Base-by-base conservation (phyloP, 2,888 invertebrate species). In the Lithophane ornitopus region DNA sequence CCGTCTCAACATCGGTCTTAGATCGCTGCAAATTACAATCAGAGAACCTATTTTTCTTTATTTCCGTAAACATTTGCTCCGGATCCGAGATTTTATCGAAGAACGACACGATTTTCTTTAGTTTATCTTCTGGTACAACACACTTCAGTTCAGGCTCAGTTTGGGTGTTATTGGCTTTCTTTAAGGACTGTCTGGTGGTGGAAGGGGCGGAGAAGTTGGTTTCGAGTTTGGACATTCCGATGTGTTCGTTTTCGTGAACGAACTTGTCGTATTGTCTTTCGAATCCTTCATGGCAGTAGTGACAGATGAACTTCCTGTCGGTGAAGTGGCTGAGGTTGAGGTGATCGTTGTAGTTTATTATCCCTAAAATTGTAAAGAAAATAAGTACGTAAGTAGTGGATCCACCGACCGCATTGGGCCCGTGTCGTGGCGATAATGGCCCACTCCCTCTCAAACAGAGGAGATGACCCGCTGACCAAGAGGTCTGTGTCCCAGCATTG, bases 301-400 rank as follows among this genome's bases (percentile, higher is more conserved):
- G 94, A 66, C 96, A 96, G 70, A 91, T 75, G 83, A 76, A 91
- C 69, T 93, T 94, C 12, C 93, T 91, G 1, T 94, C 93, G 1
- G 90, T 78, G 76, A 96, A 96, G 77, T 96, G 96, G 75, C 93
- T 93, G 0, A 96, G 88, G 80, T 96, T 96, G 0, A 96, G 87
- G 39, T 96, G 96, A 68, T 96, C 96, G 71, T 96, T 96, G 91
- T 96, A 96, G 85, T 96, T 96, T 56, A 96, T 96, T 67, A 96
- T 96, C 0, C 96, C 96, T 96, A 90, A 0, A 87, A 89, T 73
- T 6, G n/a, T 49, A 41, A 34, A 61, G 41, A 1, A n/a, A 54
- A 3, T 44, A 22, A 34, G 44, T 74, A 16, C 9, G 19, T n/a
- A 19, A 26, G 41, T 26, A 41, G 41, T 26, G 3, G 19, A 19